Percentiles rank a stretch among this genome's conserved stretches.
These are phyloP conservation scores for Rhagoletis zephyria DNA, from an alignment of 1,140 invertebrate genomes.

Conservation along the genomic window DNA sequence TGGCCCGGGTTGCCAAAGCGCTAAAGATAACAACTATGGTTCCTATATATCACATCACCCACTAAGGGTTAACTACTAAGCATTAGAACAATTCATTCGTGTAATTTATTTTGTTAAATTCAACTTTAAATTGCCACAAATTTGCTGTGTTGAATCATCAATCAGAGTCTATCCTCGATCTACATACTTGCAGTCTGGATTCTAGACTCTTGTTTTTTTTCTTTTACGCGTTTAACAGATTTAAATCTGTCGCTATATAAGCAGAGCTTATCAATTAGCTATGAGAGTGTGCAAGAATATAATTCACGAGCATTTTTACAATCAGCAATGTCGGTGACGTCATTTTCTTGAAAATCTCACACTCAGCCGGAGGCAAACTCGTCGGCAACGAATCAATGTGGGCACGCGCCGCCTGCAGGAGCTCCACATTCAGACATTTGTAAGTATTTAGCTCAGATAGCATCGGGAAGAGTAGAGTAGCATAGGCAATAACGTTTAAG, in stretches of 20 bases:
- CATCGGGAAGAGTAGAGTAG: neutral
- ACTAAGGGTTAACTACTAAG: neutral
- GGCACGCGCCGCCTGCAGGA: slow-evolving; percentile 49
- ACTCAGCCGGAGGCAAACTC: slow-evolving; percentile 11
- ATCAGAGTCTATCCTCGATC: slow-evolving; percentile 1
- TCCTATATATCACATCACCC: neutral
- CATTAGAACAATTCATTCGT: neutral
- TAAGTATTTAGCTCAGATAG: neutral
- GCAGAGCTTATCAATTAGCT: neutral
- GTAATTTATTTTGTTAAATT: neutral
- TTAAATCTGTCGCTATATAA: slow-evolving; percentile 41
- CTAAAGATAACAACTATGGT: neutral
- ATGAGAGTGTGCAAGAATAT: neutral
- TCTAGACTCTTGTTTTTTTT: neutral
- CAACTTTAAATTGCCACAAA: slow-evolving; percentile 8
- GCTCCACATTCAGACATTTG: neutral
- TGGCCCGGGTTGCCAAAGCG: too few species aligned
- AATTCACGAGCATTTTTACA: neutral
- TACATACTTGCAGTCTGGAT: neutral
- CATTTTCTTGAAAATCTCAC: slow-evolving; percentile 29
- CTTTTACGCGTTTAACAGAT: neutral
- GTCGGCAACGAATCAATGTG: neutral
- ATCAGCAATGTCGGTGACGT: slow-evolving; percentile 38
- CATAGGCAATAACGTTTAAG: neutral
- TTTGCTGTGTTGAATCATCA: slow-evolving; percentile 28